Base-by-base conservation (phyloP, 2,113 vertebrate genomes). In the Ranitomeya imitator region DNA sequence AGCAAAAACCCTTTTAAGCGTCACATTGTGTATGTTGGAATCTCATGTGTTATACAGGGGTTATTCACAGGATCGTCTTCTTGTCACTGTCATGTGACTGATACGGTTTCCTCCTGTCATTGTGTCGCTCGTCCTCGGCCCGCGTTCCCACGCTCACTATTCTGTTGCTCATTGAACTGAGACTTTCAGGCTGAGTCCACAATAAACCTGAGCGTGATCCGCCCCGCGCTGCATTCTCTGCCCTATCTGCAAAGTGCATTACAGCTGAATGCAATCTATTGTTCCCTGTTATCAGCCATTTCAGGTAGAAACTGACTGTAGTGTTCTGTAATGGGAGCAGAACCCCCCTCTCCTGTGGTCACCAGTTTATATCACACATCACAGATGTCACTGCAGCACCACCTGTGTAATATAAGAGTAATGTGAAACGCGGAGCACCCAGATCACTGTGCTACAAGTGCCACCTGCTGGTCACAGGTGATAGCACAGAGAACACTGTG, bases 81-180 rank as follows among this genome's bases (percentile, higher is more conserved):
- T 18, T 67, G 63, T 67, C 61, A 63, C 7, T 67, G 63, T 67
- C 23, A 10, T 6, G 16, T 15, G 31, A 18, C 73, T 26, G 71
- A 74, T 76, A 55, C 26, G 4, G 69, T 78, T 78, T 63, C 85
- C 18, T 2, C 3, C 26, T 8, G n/a, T 37, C 83, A 60, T 76
- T 78, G 73, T 71, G 65, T 59, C 67, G 31, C 31, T n/a, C 10
- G 71, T 18, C 67, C 71, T 12, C 13, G 0, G 19, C 19, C 21
- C 15, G 2, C 74, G 6, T 86, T 86, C 85, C 85, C 85, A 86
- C 85, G 74, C 78, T 79, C 55, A 57, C n/a, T 1, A 31, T 67
- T 79, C 60, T 65, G 85, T 2, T 54, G 76, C 74, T 86, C 85
- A 45, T 6, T 86, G 45, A 79, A 37, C 74, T 52, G 74, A 86